These are phyloP conservation scores for Patella caerulea DNA, from an alignment of 2,888 invertebrate genomes.

Conservation along the genomic window DNA sequence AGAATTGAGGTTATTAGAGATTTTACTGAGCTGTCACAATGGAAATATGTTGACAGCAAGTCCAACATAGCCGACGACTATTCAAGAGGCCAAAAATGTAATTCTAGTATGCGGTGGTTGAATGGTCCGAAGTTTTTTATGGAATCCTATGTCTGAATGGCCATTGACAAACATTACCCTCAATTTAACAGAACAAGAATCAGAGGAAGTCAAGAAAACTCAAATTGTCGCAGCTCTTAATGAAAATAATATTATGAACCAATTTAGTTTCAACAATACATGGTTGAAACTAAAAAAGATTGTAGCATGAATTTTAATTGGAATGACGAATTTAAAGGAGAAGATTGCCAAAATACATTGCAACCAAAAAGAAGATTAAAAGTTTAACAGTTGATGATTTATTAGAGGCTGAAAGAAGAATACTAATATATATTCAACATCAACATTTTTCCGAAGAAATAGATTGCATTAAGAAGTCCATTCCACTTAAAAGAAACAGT, in stretches of 20 bases:
- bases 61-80: constrained; percentile 5
- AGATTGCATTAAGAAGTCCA: neutral
- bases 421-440: constrained; percentile 8
- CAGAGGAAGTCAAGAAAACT: constrained; percentile 14
- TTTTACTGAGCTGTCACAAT: constrained; percentile 5
- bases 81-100: neutral
- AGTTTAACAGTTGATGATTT: neutral
- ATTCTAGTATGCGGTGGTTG: constrained; percentile 1
- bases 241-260: neutral
- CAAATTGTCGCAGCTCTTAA: neutral
- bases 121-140: constrained; percentile 12
- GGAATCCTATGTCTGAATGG: neutral
- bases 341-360: too few species aligned
- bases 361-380: neutral
- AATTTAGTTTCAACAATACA: too few species aligned
- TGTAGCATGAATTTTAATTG: neutral
- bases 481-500: neutral
- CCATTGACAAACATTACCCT: neutral
- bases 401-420: neutral
- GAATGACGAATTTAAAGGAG: neutral
- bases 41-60: constrained; percentile 8
- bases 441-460: neutral
- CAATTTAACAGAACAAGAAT: neutral
- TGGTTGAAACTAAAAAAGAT: neutral
- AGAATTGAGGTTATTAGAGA: constrained; percentile 13